phyloP scores from a whole-genome alignment of 2,113 vertebrate species.

The Oxyura jamaicensis region DNA sequence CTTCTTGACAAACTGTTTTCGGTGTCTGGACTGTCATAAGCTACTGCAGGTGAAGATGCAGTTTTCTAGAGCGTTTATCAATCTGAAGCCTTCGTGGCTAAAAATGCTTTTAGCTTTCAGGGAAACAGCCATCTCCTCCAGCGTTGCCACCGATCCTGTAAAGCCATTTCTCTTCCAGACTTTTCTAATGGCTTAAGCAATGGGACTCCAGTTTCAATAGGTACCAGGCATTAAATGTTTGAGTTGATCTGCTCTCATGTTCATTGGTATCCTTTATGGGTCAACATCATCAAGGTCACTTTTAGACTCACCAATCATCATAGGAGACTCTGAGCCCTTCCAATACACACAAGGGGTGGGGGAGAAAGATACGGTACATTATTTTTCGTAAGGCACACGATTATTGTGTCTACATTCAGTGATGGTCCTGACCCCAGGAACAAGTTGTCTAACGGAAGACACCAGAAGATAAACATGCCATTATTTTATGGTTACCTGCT shows the following conservation, averaged over 20 bases:
- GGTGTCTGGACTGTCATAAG: constrained; percentile 8
- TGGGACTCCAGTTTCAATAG: constrained; percentile 63
- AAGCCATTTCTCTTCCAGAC: constrained; percentile 49
- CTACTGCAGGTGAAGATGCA: constrained; percentile 32
- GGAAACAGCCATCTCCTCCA: constrained; percentile 25
- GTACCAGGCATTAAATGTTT: constrained; percentile 16
- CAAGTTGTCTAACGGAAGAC: not conserved
- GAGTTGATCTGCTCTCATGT: not conserved
- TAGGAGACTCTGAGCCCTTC: constrained; percentile 96
- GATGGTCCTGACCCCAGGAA: not conserved
- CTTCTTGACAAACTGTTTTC: constrained; percentile 61
- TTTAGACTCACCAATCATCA: constrained; percentile 96
- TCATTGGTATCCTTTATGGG: constrained; percentile 76
- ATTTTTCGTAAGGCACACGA: not conserved
- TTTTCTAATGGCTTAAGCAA: constrained; percentile 37
- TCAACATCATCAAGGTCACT: constrained; percentile 97
- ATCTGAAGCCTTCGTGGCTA: constrained; percentile 49
- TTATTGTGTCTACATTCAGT: not conserved
- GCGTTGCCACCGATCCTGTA: not conserved
- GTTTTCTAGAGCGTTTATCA: constrained; percentile 27
- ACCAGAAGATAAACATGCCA: not conserved
- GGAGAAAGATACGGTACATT: not conserved
- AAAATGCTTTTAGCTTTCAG: constrained; percentile 16
- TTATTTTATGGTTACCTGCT: constrained; percentile 84
- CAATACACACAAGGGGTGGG: constrained; percentile 5